A percentile compares a stretch with the other conserved stretches of the same genome.
Evolutionary conservation across 2,888 invertebrate genomes (phyloP).

Genomic region (Cataglyphis cursor): DNA sequence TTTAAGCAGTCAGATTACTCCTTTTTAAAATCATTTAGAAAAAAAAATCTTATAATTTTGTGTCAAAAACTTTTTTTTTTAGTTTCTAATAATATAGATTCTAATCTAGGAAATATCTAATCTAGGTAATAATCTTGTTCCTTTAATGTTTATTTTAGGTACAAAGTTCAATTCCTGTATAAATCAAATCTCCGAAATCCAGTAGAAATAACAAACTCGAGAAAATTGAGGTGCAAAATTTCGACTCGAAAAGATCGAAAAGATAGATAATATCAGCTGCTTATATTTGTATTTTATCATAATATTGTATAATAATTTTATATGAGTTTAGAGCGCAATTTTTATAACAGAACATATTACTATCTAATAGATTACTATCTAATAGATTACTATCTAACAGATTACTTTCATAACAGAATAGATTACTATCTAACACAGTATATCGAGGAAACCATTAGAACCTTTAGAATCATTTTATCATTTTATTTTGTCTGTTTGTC

Average conservation of each 20-base stretch:
- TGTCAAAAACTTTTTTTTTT: too few relatives aligned
- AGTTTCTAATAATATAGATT: too few relatives aligned
- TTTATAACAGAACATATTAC: background rate
- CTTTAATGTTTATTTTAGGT: too few relatives aligned
- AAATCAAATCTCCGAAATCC: too few relatives aligned
- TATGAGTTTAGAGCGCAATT: background rate
- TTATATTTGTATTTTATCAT: background rate
- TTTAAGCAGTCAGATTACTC: too few relatives aligned
- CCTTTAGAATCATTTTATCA: background rate
- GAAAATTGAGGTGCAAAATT: background rate
- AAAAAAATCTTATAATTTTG: too few relatives aligned
- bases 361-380: background rate
- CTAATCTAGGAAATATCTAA: too few relatives aligned
- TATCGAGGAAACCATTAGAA: background rate
- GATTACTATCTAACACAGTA: background rate
- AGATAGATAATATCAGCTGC: background rate
- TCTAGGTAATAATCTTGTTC: too few relatives aligned
- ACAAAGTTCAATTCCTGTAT: too few relatives aligned
- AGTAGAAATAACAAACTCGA: too few relatives aligned
- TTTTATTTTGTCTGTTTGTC: constrained; percentile 1
- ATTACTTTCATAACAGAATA: background rate
- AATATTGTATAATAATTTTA: background rate
- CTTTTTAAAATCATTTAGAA: too few relatives aligned
- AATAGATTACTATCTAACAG: background rate
- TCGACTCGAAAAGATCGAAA: background rate